Evolutionary conservation across 2,888 invertebrate species (phyloP).

Genomic region (Leucania comma): DNA sequence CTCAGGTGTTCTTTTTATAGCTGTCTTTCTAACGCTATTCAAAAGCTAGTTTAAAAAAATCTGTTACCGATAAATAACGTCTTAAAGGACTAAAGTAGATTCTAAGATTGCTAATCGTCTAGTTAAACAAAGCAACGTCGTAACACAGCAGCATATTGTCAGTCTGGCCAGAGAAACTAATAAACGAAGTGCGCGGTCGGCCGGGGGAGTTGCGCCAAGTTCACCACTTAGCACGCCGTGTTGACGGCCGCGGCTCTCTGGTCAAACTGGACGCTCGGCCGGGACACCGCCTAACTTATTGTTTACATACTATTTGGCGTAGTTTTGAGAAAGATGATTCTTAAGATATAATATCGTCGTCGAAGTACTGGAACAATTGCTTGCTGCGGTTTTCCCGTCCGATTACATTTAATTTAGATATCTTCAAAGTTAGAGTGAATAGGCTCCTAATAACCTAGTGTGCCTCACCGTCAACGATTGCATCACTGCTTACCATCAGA

Average conservation of each 20-base stretch:
- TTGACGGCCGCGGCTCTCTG: slow-evolving; percentile 26
- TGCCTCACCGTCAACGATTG: no score
- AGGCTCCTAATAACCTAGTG: no score
- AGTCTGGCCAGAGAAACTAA: slow-evolving; percentile 57
- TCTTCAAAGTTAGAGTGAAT: no score
- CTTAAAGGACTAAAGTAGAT: no score
- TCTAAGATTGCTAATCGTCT: background rate
- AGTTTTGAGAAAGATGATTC: background rate
- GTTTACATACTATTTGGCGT: background rate
- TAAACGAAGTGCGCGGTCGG: slow-evolving; percentile 60
- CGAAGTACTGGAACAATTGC: no score
- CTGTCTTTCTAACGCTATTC: no score
- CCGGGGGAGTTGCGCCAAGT: slow-evolving; percentile 50
- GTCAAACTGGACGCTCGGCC: slow-evolving; percentile 6
- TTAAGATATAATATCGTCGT: background rate
- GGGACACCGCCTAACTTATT: slow-evolving; percentile 2
- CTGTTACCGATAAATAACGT: no score
- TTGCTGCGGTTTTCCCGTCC: no score
- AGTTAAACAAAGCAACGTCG: slow-evolving; percentile 14
- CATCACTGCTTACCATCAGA: no score
- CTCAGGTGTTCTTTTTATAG: no score
- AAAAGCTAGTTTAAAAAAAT: no score
- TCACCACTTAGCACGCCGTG: slow-evolving; percentile 51
- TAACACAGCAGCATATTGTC: slow-evolving; percentile 45
- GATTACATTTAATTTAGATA: no score